A percentile compares a stretch with the other conserved stretches of the same genome.
Conservation (phyloP, 2,888 invertebrate species). For the Acronicta aceris region DNA sequence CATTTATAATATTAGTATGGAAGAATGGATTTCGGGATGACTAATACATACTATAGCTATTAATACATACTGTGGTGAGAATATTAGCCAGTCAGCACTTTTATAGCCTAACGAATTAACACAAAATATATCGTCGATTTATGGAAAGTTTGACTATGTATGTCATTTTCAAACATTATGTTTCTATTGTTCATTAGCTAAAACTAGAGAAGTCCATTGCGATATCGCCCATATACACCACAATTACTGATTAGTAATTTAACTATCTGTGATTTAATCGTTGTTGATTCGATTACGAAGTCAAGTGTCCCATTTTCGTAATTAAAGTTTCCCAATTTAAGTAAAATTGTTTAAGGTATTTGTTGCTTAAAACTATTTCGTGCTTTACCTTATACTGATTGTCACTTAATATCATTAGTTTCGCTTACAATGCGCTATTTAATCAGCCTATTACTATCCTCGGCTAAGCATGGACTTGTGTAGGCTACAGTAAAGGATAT, state of each 20-base stretch:
- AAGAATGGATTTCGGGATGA: background rate
- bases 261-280: background rate
- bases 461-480: conserved; percentile 13
- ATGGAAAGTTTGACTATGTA: too few relatives aligned
- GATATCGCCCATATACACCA: too few relatives aligned
- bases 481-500: conserved; percentile 18
- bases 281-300: background rate
- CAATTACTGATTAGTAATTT: background rate
- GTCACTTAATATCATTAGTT: conserved; percentile 33
- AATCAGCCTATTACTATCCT: conserved; percentile 17
- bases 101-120: too few relatives aligned
- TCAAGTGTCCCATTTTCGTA: conserved; percentile 1
- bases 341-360: conserved; percentile 18
- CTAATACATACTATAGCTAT: too few relatives aligned
- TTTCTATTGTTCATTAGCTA: too few relatives aligned
- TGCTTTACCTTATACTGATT: conserved; percentile 26
- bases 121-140: too few relatives aligned
- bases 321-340: conserved; percentile 9
- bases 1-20: too few relatives aligned
- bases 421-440: conserved; percentile 8
- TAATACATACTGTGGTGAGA: background rate
- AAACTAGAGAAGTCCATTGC: too few relatives aligned
- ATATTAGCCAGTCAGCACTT: background rate
- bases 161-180: too few relatives aligned
- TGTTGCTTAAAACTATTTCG: conserved; percentile 23